Conservation (phyloP, 1,140 invertebrate genomes). For the Lasaia peninsularis region DNA sequence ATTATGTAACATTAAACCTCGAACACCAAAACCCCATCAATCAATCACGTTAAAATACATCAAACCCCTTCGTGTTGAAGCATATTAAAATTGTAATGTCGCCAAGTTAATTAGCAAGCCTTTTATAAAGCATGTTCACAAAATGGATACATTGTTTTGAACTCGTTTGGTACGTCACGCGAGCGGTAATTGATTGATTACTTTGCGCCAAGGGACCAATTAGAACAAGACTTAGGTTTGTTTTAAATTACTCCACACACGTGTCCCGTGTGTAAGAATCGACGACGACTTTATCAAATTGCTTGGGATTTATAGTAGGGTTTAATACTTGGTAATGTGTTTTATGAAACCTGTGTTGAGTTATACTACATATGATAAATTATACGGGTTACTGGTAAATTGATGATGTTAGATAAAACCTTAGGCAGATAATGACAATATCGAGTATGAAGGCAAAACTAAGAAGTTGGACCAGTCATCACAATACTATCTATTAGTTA, state of each 20-base stretch:
- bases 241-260: background rate
- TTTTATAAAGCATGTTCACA: conserved; percentile 30
- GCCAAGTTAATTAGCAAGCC: conserved; percentile 26
- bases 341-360: background rate
- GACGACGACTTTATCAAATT: too few species aligned
- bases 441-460: too few species aligned
- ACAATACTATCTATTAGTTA: too few species aligned
- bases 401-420: too few species aligned
- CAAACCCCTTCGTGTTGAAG: conserved; percentile 24
- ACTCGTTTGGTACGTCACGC: conserved; percentile 30
- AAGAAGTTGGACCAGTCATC: too few species aligned
- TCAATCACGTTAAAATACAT: conserved; percentile 19
- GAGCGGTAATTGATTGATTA: conserved; percentile 29
- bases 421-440: too few species aligned
- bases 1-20: background rate
- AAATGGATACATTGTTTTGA: conserved; percentile 30
- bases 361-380: too few species aligned
- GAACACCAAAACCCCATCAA: conserved; percentile 16
- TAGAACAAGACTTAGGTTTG: conserved; percentile 2
- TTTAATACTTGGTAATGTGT: background rate
- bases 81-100: conserved; percentile 27
- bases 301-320: background rate
- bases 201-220: conserved; percentile 15
- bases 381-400: too few species aligned
- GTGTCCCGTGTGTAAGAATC: too few species aligned